Evolutionary conservation across 2,113 vertebrate genomes (phyloP).

Genomic region (Alosa alosa): DNA sequence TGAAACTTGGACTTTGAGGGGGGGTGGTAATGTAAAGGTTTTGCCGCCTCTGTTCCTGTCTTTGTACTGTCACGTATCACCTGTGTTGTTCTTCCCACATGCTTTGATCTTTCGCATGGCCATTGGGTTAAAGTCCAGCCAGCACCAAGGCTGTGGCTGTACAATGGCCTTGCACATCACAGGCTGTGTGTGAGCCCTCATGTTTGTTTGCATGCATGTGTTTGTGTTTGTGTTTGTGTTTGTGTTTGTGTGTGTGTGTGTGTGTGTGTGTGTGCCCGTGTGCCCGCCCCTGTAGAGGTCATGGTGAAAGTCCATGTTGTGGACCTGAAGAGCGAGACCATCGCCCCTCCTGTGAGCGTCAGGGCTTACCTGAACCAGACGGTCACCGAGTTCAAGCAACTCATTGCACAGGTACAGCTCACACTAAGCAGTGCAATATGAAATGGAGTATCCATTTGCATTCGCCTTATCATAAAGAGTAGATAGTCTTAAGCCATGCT

Average conservation of each 20-base stretch:
- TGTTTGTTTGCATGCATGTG: neutral
- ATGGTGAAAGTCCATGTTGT: constrained; percentile 98
- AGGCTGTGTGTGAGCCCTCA: neutral
- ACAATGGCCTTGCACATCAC: neutral
- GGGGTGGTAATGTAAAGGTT: neutral
- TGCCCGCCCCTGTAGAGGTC: constrained; percentile 84
- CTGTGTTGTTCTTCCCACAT: neutral
- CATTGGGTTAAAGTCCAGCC: neutral
- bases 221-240: constrained; percentile 33
- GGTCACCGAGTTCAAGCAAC: constrained; percentile 92
- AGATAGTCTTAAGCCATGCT: neutral
- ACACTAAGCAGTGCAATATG: neutral
- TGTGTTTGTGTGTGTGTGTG: too few species aligned
- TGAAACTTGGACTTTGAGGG: neutral
- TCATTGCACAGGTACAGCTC: constrained; percentile 88
- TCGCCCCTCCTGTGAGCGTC: constrained; percentile 85
- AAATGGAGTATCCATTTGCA: neutral
- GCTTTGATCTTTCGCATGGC: neutral
- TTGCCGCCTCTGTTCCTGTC: neutral
- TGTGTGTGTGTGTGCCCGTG: too few species aligned
- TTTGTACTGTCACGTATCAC: neutral
- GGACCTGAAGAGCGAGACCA: constrained; percentile 86
- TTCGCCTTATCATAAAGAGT: neutral
- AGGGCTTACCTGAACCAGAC: constrained; percentile 96
- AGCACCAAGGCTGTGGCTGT: neutral